Percentiles rank a stretch among this genome's conserved stretches.
Evolutionary conservation across 2,797 vertebrate genomes (phyloP).

Genomic region (Channa striata): DNA sequence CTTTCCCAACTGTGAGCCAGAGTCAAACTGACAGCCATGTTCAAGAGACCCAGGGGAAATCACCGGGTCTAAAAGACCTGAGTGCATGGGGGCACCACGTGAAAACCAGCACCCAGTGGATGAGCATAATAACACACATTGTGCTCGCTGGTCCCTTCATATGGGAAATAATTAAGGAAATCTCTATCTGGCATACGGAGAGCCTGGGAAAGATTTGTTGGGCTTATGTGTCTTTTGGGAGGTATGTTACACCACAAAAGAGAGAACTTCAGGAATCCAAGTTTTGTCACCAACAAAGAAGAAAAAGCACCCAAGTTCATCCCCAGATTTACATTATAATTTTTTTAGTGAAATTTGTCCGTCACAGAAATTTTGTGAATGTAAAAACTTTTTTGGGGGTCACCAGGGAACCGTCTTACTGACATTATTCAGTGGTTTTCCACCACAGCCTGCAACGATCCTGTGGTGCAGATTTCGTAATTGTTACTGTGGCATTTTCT

Average conservation of each 20-base stretch:
- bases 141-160: constrained; percentile 36
- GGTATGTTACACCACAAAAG: constrained; percentile 50
- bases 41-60: constrained; percentile 68
- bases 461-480: constrained; percentile 31
- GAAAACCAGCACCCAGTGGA: constrained; percentile 62
- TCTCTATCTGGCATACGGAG: constrained; percentile 53
- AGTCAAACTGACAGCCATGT: constrained; percentile 75
- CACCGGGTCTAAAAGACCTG: constrained; percentile 56
- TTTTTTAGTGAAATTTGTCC: constrained; percentile 18
- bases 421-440: constrained; percentile 37
- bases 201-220: constrained; percentile 60
- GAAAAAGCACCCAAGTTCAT: constrained; percentile 25
- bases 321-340: constrained; percentile 10
- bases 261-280: constrained; percentile 37
- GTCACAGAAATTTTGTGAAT: constrained; percentile 3
- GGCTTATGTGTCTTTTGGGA: constrained; percentile 45
- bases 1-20: constrained; percentile 64
- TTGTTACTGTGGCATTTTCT: constrained; percentile 53
- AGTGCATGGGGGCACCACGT: constrained; percentile 46
- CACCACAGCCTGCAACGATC: constrained; percentile 32
- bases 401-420: constrained; percentile 5
- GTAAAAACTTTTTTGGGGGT: neutral
- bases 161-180: constrained; percentile 68
- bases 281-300: constrained; percentile 37
- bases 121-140: constrained; percentile 68